A percentile compares a stretch with the other conserved stretches of the same genome.
Evolutionary conservation across 2,888 invertebrate genomes (phyloP).

Genomic region (Philhelius pedissequus): DNA sequence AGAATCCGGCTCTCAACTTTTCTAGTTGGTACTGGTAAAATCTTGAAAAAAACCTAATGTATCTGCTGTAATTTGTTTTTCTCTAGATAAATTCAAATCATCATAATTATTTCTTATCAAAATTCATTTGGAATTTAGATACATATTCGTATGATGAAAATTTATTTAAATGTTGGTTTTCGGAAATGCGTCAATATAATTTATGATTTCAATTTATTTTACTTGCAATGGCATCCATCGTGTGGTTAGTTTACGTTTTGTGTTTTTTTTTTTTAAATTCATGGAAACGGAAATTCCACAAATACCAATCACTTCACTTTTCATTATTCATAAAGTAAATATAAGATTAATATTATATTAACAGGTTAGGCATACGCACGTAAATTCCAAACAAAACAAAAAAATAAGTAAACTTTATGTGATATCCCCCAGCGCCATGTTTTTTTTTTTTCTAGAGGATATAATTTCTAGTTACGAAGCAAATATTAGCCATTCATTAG

Average conservation of each 20-base stretch:
- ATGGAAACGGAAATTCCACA: not conserved
- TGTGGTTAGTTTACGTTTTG: not conserved
- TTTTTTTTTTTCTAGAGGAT: no score
- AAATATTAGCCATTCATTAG: no score
- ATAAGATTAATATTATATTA: not conserved
- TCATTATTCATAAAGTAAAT: not conserved
- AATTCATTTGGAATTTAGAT: not conserved
- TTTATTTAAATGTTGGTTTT: not conserved
- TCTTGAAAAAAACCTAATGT: not conserved
- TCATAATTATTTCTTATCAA: not conserved
- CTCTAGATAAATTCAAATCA: not conserved
- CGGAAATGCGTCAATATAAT: not conserved
- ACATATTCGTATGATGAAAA: no score
- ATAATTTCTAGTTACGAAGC: no score
- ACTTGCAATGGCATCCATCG: not conserved
- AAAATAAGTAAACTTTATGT: not conserved
- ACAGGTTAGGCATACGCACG: not conserved
- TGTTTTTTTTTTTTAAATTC: not conserved
- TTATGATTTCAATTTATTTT: not conserved
- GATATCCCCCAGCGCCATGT: not conserved
- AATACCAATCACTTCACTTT: not conserved
- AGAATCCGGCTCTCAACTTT: not conserved
- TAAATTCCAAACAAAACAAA: no score
- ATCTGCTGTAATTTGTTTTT: not conserved
- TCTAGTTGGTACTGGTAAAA: not conserved